These are phyloP conservation scores for Pampusana beccarii DNA, from an alignment of 2,113 vertebrate species.

Conservation along the genomic window DNA sequence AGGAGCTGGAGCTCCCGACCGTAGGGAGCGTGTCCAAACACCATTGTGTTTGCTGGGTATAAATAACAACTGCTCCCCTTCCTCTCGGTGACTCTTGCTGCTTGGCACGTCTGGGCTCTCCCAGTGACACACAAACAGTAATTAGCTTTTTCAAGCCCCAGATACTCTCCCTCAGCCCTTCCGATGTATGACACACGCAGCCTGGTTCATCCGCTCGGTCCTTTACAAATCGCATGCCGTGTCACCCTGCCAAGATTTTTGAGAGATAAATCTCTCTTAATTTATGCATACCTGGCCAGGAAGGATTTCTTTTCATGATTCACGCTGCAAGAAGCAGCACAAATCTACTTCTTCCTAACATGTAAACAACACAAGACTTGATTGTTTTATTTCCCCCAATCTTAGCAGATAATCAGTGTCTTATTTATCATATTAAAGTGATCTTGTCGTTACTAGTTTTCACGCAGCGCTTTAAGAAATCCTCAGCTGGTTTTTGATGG, in stretches of 20 bases:
- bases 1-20: neutral
- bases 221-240: neutral
- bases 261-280: neutral
- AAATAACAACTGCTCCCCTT: slow-evolving; percentile 38
- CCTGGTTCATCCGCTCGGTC: neutral
- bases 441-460: neutral
- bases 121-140: neutral
- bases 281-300: neutral
- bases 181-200: rapidly evolving
- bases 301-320: neutral
- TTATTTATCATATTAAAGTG: neutral
- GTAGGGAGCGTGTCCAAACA: neutral
- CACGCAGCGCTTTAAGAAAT: neutral
- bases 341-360: neutral
- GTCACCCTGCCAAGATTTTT: neutral
- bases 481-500: neutral
- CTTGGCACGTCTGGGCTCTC: neutral
- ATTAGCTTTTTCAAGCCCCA: neutral
- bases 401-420: neutral
- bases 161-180: neutral
- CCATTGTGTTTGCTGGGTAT: slow-evolving; percentile 32
- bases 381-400: neutral
- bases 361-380: neutral
- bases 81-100: slow-evolving; percentile 4
- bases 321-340: neutral